Base-by-base conservation (phyloP, 2,797 vertebrate genomes). In the Antrozous pallidus region DNA sequence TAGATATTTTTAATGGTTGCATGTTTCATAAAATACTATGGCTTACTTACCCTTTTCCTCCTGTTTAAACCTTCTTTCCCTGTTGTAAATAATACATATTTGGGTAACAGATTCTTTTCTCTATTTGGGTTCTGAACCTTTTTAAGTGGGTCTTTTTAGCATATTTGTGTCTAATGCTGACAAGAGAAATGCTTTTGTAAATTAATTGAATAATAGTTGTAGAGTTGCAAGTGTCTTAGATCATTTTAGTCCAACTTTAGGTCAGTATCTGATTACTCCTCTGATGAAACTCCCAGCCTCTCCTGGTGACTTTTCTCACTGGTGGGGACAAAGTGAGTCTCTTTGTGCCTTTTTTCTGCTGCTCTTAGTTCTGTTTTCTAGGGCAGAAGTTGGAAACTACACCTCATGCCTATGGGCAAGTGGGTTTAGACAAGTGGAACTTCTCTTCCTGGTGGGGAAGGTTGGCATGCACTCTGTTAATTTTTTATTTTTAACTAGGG, bases 1-100 rank as follows among this genome's bases (percentile, higher is more conserved):
- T 49, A 82, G 63, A 82, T 31, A 54, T 82, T 78, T 77, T 90
- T 54, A 86, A 74, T 38, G 40, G 28, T 28, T n/a, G 8, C 18
- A 18, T 42, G 9, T 69, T 84, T 88, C 91, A 80, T 75, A 75
- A 93, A 84, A 88, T 87, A 42, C 38, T 22, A n/a, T 67, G 73
- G 36, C 67, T 67, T 91, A 51, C 38, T 56, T 78, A 67, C 16
- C 33, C 16, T 82, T 88, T 95, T 79, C 56, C 47, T 81, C 42
- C 69, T 38, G 6, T 65, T 87, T 71, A 58, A 83, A 78, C 20
- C 7, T 28, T 70, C 42, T 13, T 8, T 1, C 4, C 45, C 70
- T 40, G 6, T 71, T 74, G 10, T 54, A 90, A 79, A 71, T 92
- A 83, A 61, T 94, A 36, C n/a, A 74, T 67, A 42, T 95, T 79